Evolutionary conservation across 1,140 invertebrate genomes (phyloP).

Genomic region (Formica exsecta): DNA sequence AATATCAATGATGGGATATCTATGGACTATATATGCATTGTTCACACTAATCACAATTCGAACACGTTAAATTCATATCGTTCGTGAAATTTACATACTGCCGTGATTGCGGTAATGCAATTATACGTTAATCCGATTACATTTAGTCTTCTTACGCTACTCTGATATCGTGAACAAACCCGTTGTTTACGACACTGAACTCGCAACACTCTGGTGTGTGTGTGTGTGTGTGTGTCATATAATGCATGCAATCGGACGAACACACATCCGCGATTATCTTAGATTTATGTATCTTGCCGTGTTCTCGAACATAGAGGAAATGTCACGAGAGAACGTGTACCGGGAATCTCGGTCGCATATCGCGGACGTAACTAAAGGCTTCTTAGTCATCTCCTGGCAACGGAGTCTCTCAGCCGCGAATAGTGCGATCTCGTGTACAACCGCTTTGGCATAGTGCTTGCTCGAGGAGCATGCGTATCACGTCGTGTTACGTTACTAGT

Average conservation of each 20-base stretch:
- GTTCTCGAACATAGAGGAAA: background rate
- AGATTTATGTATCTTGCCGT: slow-evolving; percentile 51
- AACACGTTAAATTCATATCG: slow-evolving; percentile 6
- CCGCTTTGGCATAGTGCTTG: slow-evolving; percentile 39
- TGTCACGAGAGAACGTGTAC: slow-evolving; percentile 38
- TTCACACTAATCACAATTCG: background rate
- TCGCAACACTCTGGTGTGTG: background rate
- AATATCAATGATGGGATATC: slow-evolving; percentile 29
- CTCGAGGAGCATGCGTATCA: slow-evolving; percentile 11
- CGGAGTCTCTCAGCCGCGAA: slow-evolving; percentile 63
- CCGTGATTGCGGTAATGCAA: slow-evolving; percentile 22
- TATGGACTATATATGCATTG: background rate
- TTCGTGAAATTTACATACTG: slow-evolving; percentile 21
- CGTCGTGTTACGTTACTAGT: slow-evolving; percentile 19
- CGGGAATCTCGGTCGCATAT: slow-evolving; percentile 27
- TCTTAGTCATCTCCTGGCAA: slow-evolving; percentile 67
- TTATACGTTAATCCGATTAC: slow-evolving; percentile 29
- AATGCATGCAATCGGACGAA: background rate
- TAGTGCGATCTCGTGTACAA: slow-evolving; percentile 44
- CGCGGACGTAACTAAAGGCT: slow-evolving; percentile 44
- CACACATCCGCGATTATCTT: slow-evolving; percentile 42
- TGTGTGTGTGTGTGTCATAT: background rate
- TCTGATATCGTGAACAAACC: slow-evolving; percentile 23
- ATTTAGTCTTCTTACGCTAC: slow-evolving; percentile 33
- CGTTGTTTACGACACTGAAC: background rate